Base-by-base conservation (phyloP, 2,113 vertebrate genomes). In the Ondatra zibethicus region DNA sequence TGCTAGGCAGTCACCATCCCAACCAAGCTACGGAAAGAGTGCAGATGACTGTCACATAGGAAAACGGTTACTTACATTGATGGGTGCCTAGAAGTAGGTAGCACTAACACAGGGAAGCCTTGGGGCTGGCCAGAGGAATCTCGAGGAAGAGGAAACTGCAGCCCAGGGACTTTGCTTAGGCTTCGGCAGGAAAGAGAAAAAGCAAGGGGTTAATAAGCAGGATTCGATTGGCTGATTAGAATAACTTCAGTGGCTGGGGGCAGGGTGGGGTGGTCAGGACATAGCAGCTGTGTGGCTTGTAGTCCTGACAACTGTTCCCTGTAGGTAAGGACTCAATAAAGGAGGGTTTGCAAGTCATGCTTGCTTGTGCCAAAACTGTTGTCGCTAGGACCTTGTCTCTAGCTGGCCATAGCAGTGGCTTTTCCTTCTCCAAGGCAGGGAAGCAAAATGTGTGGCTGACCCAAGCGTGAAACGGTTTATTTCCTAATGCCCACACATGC, bases 51-150 rank as follows among this genome's bases (percentile, higher is more conserved):
- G 0, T 63, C 39, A 33, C 50, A n/a, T 50, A 82, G 42, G 80
- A 80, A 80, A 65, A 3, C 17, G 5, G 1, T 42, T 14, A 1
- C 1, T 88, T 7, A 5, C 36, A 13, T 13, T 70, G 14, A 21
- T 1, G 33, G 21, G 6, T 36, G 12, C 42, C 39, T 52, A 45
- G 73, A 75, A n/a, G 21, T 65, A 80, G 75, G 45, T 8, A 1
- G 1, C 33, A 5, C 17, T 0, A 12, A 14, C 25, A 0, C 1
- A 4, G 9, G 8, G 61, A 25, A 63, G 61, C 31, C 4, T 52
- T 1, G 0, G 42, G 31, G 39, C 50, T 23, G 31, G 1, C 36
- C 50, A 55, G 86, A 21, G 70, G 9, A 27, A 31, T 33, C 65
- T 50, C 36, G 19, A 36, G 17, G 31, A 52, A 13, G 63, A 76